Base-by-base conservation (phyloP, 1,140 invertebrate species). In the Diorhabda carinulata region DNA sequence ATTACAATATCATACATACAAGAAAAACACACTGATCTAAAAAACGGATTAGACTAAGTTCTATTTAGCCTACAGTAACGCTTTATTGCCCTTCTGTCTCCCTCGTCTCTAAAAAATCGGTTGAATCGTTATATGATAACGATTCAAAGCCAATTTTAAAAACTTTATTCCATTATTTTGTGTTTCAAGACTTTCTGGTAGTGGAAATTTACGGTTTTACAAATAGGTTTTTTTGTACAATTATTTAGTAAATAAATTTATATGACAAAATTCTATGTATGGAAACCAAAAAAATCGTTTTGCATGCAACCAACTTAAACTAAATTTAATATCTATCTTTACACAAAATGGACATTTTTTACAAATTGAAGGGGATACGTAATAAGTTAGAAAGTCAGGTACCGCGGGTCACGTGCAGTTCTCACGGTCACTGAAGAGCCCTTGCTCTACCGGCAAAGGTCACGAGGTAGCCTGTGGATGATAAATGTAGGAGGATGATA, bases 291-390 rank as follows among this genome's bases (percentile, higher is more conserved):
- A 70, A 66, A 68, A 64, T 61, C 62, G 68, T 72, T 73, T 60
- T 70, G 64, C n/a, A 41, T 43, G 73, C 72, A 56, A 72, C 68
- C 74, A 78, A 81, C 80, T 80, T 80, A 81, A 79, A 78, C 80
- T 80, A 80, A 76, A 79, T 80, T 80, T 81, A 25, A 80, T 78
- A 80, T 69, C 78, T 80, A 80, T 79, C 78, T 81, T 81, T 81
- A 80, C 79, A 80, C 75, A 80, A 80, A 81, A 73, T 78, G 80
- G 78, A 80, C 78, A 80, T 80, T 78, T 80, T 79, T 79, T 79
- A 81, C 78, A 81, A 80, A 80, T 77, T 73, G 76, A 79, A 80
- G 78, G 76, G 73, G 73, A 76, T 76, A 74, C 75, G 75, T 77
- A 79, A 79, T 79, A 79, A 78, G 77, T 79, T 78, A 79, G 74